Conservation (phyloP, 2,113 vertebrate genomes). For the Rhombomys opimus region DNA sequence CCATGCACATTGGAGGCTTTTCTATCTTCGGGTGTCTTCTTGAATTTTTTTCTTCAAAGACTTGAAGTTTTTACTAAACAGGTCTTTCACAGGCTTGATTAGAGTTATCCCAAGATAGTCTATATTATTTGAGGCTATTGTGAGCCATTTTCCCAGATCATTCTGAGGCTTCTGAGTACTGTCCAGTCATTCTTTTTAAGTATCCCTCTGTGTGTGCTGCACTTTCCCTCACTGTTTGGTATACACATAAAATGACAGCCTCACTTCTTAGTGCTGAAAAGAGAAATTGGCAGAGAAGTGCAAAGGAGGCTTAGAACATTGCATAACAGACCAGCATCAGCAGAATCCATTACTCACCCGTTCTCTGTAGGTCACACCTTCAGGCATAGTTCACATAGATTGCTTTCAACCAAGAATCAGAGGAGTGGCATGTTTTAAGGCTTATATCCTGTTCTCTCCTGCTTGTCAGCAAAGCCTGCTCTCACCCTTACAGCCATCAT, state of each 20-base stretch:
- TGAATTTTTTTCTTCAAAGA: no score
- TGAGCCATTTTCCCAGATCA: neutral
- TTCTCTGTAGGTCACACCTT: neutral
- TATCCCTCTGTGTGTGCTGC: neutral
- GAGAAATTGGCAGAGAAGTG: neutral
- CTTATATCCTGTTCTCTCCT: neutral
- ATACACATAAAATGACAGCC: neutral
- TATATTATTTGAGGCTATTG: no score
- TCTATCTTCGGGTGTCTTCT: no score
- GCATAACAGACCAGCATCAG: neutral
- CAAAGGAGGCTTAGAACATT: neutral
- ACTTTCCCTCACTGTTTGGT: neutral
- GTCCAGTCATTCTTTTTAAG: neutral
- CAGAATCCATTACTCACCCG: neutral
- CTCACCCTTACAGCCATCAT: neutral
- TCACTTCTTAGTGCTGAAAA: neutral
- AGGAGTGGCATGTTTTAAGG: neutral
- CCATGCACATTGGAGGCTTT: no score
- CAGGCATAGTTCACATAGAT: neutral
- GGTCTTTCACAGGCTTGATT: no score
- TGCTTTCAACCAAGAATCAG: neutral
- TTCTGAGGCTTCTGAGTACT: neutral
- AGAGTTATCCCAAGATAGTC: no score
- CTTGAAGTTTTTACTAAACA: no score
- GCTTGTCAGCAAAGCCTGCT: neutral